Evolutionary conservation across 2,888 invertebrate species (phyloP), one percentile per base, ranked within the genome.

Genomic region (Chymomyza procnemis): DNA sequence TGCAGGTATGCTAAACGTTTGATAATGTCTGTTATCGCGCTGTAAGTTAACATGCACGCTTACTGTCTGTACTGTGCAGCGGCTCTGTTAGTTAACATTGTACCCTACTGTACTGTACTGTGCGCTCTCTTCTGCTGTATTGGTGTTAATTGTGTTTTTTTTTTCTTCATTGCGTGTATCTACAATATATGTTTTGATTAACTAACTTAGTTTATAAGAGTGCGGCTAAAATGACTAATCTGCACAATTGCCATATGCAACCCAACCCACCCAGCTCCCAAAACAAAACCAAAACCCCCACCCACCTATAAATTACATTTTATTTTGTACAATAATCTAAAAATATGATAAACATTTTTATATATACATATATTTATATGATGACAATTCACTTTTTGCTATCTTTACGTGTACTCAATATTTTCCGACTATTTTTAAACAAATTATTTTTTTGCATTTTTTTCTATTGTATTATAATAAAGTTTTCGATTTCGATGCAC

Each of bases 1-100:
- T 90, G 90, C 90, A 90, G 90, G 90, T 90, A 89, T 74, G 87
- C 82, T 75, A 79, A 79, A 71, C 58, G 66, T 41, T 57, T 58
- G 59, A 57, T 55, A n/a, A n/a, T n/a, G n/a, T 60, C 16, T 63
- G 46, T 52, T 61, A 56, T 30, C 59, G 71, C 60, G 78, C 80
- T 83, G 76, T 83, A 76, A 79, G 69, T 5, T 41, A 41, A 41
- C 34, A 41, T 41, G 12, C 34, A 41, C 34, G 34, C 34, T 3
- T 41, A 12, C 26, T n/a, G n/a, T 1, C 26, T 26, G 22, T 22
- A 26, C 52, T 73, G 57, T 18, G 46, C 19, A 22, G 46, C 22
- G 56, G 60, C 64, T 61, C 63, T 60, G n/a, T 61, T 14, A 55
- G 26, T 63, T 55, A 67, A 75, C 64, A 75, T 74, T 75, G 75